These are phyloP conservation scores for Anthrax anthrax DNA, from an alignment of 2,888 invertebrate species.

Conservation along the genomic window DNA sequence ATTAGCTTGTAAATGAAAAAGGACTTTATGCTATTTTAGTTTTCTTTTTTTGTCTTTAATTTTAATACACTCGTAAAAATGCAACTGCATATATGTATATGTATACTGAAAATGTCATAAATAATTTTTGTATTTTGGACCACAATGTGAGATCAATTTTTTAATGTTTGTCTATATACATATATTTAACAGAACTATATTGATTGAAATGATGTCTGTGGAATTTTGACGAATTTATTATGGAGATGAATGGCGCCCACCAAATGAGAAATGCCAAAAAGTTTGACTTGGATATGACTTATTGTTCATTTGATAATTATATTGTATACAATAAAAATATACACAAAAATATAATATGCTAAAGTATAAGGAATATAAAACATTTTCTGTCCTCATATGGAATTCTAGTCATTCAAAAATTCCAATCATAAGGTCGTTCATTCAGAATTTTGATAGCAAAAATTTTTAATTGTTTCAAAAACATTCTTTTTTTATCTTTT, in stretches of 20 bases:
- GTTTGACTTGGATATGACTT: conserved; percentile 11
- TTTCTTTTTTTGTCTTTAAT: too few relatives aligned
- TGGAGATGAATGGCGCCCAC: conserved; percentile 31
- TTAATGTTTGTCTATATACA: not conserved
- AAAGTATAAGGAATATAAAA: not conserved
- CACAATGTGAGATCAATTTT: not conserved
- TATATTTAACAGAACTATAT: not conserved
- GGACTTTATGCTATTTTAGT: too few relatives aligned
- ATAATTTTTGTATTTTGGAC: not conserved
- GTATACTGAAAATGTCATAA: too few relatives aligned
- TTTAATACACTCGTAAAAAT: too few relatives aligned
- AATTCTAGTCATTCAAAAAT: conserved; percentile 10
- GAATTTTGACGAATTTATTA: conserved; percentile 27
- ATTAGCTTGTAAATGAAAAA: too few relatives aligned
- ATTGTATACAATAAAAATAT: not conserved
- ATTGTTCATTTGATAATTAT: not conserved
- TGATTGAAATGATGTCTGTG: conserved; percentile 4
- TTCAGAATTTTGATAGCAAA: conserved; percentile 7
- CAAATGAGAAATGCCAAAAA: conserved; percentile 16
- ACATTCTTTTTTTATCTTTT: not conserved
- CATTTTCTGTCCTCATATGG: conserved; percentile 3
- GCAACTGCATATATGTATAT: too few relatives aligned
- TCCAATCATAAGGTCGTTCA: conserved; percentile 11
- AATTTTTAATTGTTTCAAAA: conserved; percentile 5
- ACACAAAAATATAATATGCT: not conserved